Evolutionary conservation across 2,797 vertebrate species (phyloP), one percentile per base, ranked within the genome.

Genomic region (Oreortyx pictus): DNA sequence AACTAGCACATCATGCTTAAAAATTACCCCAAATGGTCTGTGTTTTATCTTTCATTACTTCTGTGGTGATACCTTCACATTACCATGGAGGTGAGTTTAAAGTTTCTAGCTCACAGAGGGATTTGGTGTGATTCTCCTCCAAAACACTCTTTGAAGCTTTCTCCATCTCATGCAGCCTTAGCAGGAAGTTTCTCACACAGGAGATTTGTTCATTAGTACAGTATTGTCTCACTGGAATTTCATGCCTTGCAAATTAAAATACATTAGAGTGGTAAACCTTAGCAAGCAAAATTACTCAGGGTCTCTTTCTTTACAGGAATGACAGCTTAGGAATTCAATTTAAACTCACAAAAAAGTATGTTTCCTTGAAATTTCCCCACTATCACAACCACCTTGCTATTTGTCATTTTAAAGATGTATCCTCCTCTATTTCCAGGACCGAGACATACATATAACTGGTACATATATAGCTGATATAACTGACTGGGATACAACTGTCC

Each of bases 41-140:
- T 87, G 43, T 72, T 93, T 93, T 60, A 31, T 39, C 61, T 88
- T 64, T 7, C 33, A 41, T 90, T 91, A 46, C 61, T 79, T 94
- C 59, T 82, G 23, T 50, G 11, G 49, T 50, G 14, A 75, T 79
- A 68, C 24, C 29, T 75, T 80, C 65, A 88, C 14, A 39, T 47
- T 92, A 64, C 6, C 11, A 17, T 20, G 86, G 70, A 90, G 4
- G 23, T 86, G 41, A 60, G 13, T 60, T 91, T 60, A 43, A 70
- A 62, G 20, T 29, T 71, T 67, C 43, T 65, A 62, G 12, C 44
- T 16, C 27, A 47, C 27, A 29, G 47, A 33, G 23, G n/a, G 37
- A 37, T 43, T 37, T 27, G 35, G 10, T 8, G 29, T 39, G 56
- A 24, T 5, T 70, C 0, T 0, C 6, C 43, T 64, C 46, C 23